These are phyloP conservation scores for Taphrorychus bicolor DNA, from an alignment of 2,888 invertebrate species.

Conservation along the genomic window DNA sequence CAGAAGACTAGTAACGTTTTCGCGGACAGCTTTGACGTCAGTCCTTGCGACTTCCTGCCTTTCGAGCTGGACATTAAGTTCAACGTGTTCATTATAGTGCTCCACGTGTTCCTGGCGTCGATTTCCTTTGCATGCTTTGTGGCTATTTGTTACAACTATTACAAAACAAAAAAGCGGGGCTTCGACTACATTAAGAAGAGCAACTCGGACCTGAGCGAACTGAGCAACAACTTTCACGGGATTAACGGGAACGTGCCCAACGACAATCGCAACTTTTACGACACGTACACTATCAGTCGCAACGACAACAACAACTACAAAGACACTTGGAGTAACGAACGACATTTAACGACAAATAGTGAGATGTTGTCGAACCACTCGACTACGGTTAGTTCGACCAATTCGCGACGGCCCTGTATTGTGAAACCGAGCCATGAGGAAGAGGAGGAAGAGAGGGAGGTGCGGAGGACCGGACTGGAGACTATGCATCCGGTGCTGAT, in stretches of 20 bases:
- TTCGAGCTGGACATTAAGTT: slow-evolving; percentile 61
- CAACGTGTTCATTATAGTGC: slow-evolving; percentile 62
- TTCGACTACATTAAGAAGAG: slow-evolving; percentile 59
- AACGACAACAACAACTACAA: slow-evolving; percentile 42
- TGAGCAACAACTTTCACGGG: slow-evolving; percentile 48
- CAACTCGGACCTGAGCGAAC: slow-evolving; percentile 57
- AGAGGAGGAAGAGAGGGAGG: slow-evolving; percentile 48
- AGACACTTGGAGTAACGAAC: slow-evolving; percentile 38
- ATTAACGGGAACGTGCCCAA: slow-evolving; percentile 44
- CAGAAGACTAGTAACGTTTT: slow-evolving; percentile 45
- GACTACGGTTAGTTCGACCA: slow-evolving; percentile 65
- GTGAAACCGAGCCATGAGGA: slow-evolving; percentile 51
- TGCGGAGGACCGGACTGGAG: slow-evolving; percentile 59
- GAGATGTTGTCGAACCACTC: slow-evolving; percentile 59
- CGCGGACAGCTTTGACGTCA: slow-evolving; percentile 44
- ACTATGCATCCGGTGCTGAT: slow-evolving; percentile 63
- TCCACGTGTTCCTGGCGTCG: slow-evolving; percentile 62
- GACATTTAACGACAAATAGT: slow-evolving; percentile 26
- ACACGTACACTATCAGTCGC: slow-evolving; percentile 54
- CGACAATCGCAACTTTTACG: slow-evolving; percentile 47
- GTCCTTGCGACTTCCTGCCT: slow-evolving; percentile 60
- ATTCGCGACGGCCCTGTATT: slow-evolving; percentile 62
- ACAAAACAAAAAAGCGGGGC: slow-evolving; percentile 48
- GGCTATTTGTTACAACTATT: slow-evolving; percentile 55
- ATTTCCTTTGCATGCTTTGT: slow-evolving; percentile 61